These are phyloP conservation scores for Scomberomorus guttatus DNA, from an alignment of 2,797 vertebrate genomes.

Conservation along the genomic window DNA sequence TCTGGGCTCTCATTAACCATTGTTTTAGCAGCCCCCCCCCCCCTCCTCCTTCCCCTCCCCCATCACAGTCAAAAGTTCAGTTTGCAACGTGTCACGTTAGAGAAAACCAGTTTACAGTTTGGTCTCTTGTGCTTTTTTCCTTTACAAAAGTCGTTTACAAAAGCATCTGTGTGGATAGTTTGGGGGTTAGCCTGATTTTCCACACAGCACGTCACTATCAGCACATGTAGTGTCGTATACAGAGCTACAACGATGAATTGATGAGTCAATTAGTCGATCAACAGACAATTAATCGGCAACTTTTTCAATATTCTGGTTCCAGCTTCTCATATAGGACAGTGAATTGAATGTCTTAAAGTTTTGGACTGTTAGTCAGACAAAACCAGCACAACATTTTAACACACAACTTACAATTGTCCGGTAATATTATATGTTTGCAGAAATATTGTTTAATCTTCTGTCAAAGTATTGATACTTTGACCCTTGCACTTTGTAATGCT, in stretches of 20 bases:
- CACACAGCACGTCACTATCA: not conserved
- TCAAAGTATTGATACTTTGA: too few species aligned
- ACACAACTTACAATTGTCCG: too few species aligned
- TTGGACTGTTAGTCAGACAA: too few species aligned
- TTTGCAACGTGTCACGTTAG: not conserved
- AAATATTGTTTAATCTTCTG: not conserved
- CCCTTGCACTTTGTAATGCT: too few species aligned
- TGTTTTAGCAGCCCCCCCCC: not conserved
- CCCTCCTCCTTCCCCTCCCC: too few species aligned
- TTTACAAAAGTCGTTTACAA: not conserved
- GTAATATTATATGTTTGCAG: not conserved
- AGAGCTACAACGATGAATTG: too few species aligned
- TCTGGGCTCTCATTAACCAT: conserved; percentile 52
- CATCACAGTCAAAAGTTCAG: conserved; percentile 8
- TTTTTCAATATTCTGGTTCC: too few species aligned
- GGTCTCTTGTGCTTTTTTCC: not conserved
- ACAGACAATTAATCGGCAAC: too few species aligned
- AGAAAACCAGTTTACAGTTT: conserved; percentile 9
- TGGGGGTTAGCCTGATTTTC: conserved; percentile 5
- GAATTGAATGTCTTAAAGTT: too few species aligned
- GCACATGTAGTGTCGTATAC: not conserved
- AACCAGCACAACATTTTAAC: too few species aligned
- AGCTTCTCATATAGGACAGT: too few species aligned
- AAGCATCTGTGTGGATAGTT: conserved; percentile 20
- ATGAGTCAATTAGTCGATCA: too few species aligned